Evolutionary conservation across 2,888 invertebrate genomes (phyloP).

Genomic region (Drosophila sordidula): DNA sequence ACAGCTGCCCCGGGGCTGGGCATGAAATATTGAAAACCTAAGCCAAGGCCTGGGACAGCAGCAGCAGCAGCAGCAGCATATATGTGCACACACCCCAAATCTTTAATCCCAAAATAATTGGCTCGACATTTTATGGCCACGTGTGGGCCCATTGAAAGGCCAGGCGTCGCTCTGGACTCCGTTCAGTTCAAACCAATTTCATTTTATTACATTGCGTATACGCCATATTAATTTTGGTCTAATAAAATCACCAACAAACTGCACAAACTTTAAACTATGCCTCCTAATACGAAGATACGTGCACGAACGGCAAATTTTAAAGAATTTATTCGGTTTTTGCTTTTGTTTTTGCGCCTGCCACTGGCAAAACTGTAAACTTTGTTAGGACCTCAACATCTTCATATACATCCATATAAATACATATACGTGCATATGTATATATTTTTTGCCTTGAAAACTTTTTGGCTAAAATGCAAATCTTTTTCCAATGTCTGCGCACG

Average conservation of each 20-base stretch:
- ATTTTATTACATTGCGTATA: conserved; percentile 66
- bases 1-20: conserved; percentile 14
- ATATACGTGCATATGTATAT: not conserved
- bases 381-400: conserved; percentile 18
- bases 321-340: conserved; percentile 39
- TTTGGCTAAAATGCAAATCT: conserved; percentile 52
- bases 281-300: conserved; percentile 26
- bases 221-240: conserved; percentile 64
- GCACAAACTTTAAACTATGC: conserved; percentile 40
- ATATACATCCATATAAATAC: not conserved
- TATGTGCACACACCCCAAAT: conserved; percentile 30
- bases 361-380: conserved; percentile 37
- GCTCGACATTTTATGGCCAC: conserved; percentile 54
- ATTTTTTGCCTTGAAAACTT: conserved; percentile 23
- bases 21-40: conserved; percentile 52
- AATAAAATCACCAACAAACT: conserved; percentile 63
- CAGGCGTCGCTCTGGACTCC: not conserved
- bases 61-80: not conserved
- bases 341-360: conserved; percentile 27
- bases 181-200: conserved; percentile 48
- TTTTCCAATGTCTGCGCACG: conserved; percentile 42
- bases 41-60: conserved; percentile 3
- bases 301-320: conserved; percentile 14
- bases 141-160: conserved; percentile 23
- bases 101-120: conserved; percentile 70